Evolutionary conservation across 2,797 vertebrate species (phyloP).

Genomic region (Sebastes hubbsi): DNA sequence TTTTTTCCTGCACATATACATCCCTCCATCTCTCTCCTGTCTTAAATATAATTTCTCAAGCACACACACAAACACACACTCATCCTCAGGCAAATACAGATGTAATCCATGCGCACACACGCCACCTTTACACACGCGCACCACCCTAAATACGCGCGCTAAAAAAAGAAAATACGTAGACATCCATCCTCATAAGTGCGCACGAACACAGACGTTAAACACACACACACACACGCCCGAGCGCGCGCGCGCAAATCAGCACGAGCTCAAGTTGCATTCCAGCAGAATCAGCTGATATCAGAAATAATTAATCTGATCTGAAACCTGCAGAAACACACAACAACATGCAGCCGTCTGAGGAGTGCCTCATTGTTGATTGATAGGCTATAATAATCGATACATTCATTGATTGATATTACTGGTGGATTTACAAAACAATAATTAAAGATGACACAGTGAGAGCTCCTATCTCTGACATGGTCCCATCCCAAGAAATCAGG

Average conservation of each 20-base stretch:
- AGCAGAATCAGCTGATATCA: slow-evolving; percentile 18
- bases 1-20: not conserved
- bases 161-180: not conserved
- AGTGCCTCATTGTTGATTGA: not conserved
- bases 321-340: not conserved
- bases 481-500: not conserved
- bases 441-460: not conserved
- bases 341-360: no score
- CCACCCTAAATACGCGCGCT: not conserved
- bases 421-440: not conserved
- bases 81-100: not conserved
- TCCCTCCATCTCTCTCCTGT: not conserved
- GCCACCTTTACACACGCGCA: not conserved
- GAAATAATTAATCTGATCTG: not conserved
- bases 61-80: not conserved
- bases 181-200: not conserved
- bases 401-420: not conserved
- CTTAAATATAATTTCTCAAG: not conserved
- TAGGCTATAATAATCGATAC: not conserved
- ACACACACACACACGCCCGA: not conserved
- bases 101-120: not conserved
- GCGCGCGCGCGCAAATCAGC: not conserved
- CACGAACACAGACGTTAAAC: not conserved
- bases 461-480: not conserved
- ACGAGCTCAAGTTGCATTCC: slow-evolving; percentile 11